Evolutionary conservation across 2,888 invertebrate genomes (phyloP).

Genomic region (Polylopha cassiicola): DNA sequence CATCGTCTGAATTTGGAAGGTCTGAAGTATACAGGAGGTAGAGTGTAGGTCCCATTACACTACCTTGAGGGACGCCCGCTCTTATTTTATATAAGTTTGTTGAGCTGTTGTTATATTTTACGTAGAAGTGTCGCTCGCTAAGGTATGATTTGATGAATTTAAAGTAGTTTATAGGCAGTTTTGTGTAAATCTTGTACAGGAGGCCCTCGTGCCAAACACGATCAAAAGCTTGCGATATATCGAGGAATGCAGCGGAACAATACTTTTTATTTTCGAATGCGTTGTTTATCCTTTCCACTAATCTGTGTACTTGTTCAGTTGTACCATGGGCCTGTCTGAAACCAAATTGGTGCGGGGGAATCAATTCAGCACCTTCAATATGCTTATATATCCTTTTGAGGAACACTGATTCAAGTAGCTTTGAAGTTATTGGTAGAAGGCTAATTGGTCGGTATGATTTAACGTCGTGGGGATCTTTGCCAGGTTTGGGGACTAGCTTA

Average conservation of each 20-base stretch:
- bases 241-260: slow-evolving; percentile 23
- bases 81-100: slow-evolving; percentile 3
- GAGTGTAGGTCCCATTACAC: background rate
- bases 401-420: slow-evolving; percentile 15
- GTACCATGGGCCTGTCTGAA: slow-evolving; percentile 15
- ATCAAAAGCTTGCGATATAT: slow-evolving; percentile 31
- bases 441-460: too few relatives aligned
- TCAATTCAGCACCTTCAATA: too few relatives aligned
- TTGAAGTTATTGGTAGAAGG: slow-evolving; percentile 14
- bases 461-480: too few relatives aligned
- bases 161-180: slow-evolving; percentile 8
- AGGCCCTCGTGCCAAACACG: slow-evolving; percentile 28
- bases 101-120: slow-evolving; percentile 1
- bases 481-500: too few relatives aligned
- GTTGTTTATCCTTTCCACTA: background rate
- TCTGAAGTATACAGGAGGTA: too few relatives aligned
- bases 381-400: background rate
- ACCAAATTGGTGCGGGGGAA: slow-evolving; percentile 17
- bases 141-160: slow-evolving; percentile 19
- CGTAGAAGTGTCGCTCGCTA: slow-evolving; percentile 12
- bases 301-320: slow-evolving; percentile 7
- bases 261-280: slow-evolving; percentile 3
- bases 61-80: background rate
- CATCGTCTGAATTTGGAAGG: background rate
- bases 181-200: slow-evolving; percentile 21